These are phyloP conservation scores for Drosophila hawaiiensis DNA, from an alignment of 2,888 invertebrate genomes.

Conservation along the genomic window DNA sequence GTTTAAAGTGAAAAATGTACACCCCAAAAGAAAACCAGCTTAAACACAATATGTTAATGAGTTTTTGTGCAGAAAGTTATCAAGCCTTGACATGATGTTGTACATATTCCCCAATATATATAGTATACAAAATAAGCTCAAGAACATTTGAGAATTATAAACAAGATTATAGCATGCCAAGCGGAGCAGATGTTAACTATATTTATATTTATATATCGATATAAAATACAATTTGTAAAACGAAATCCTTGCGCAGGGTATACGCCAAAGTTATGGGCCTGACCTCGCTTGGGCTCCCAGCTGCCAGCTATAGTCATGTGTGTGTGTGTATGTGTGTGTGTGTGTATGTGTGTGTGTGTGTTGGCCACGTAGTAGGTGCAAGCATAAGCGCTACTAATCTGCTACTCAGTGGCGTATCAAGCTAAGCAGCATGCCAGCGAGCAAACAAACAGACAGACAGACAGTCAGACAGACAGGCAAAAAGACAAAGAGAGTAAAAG, in stretches of 20 bases:
- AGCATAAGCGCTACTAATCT: slow-evolving; percentile 81
- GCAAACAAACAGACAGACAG: slow-evolving; percentile 47
- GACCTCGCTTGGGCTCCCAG: slow-evolving; percentile 8
- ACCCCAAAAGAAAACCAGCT: too few species aligned
- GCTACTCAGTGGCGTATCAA: slow-evolving; percentile 80
- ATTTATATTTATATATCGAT: neutral
- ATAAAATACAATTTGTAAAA: neutral
- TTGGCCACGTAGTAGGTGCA: slow-evolving; percentile 76
- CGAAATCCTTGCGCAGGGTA: slow-evolving; percentile 25
- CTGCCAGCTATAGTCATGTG: slow-evolving; percentile 27
- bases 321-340: slow-evolving; percentile 25
- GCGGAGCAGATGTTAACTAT: neutral
- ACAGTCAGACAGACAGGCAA: slow-evolving; percentile 2
- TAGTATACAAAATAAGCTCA: neutral
- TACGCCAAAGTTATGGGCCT: slow-evolving; percentile 19
- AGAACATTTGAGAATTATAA: neutral
- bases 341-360: slow-evolving; percentile 35
- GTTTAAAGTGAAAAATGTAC: too few species aligned
- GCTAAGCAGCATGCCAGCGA: slow-evolving; percentile 68
- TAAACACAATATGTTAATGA: too few species aligned
- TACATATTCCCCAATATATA: too few species aligned
- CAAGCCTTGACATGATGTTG: neutral
- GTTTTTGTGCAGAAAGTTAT: neutral
- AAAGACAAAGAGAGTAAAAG: slow-evolving; percentile 4
- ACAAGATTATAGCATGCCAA: too few species aligned